phyloP scores from a whole-genome alignment of 2,113 vertebrate genomes.

The Sprattus sprattus region DNA sequence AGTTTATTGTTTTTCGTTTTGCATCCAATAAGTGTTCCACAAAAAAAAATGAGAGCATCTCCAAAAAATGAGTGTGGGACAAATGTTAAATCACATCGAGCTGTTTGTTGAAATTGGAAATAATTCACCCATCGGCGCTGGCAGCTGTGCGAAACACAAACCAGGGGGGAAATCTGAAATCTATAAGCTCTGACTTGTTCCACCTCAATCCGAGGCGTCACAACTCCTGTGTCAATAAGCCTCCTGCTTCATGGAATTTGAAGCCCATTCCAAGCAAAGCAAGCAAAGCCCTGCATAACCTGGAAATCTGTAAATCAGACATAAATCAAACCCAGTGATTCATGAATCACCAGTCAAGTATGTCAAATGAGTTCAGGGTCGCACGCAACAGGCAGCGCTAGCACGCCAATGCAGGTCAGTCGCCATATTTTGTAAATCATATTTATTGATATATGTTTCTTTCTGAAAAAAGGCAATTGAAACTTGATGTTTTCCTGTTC shows the following conservation, averaged over 20 bases:
- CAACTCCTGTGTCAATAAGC: constrained; percentile 39
- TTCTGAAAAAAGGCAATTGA: neutral
- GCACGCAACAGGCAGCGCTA: constrained; percentile 33
- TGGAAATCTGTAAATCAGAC: constrained; percentile 42
- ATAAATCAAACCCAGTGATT: constrained; percentile 53
- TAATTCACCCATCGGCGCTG: constrained; percentile 34
- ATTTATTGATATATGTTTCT: constrained; percentile 1
- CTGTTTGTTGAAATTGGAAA: constrained; percentile 50
- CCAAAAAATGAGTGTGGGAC: constrained; percentile 29
- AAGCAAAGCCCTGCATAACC: constrained; percentile 45
- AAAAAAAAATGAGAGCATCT: constrained; percentile 15
- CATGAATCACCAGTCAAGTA: constrained; percentile 27
- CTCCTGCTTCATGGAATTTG: constrained; percentile 52
- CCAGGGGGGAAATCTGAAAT: constrained; percentile 28
- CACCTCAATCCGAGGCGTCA: constrained; percentile 21
- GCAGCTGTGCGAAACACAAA: constrained; percentile 41
- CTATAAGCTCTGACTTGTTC: constrained; percentile 11
- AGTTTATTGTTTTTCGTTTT: constrained; percentile 53
- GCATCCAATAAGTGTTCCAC: neutral
- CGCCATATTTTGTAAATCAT: constrained; percentile 7
- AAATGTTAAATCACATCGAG: constrained; percentile 42
- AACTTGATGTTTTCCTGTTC: constrained; percentile 11
- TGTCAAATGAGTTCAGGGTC: constrained; percentile 27
- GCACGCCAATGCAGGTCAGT: constrained; percentile 6
- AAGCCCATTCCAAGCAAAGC: constrained; percentile 50